Conservation (phyloP, 1,140 invertebrate genomes). For the Drosophila santomea region DNA sequence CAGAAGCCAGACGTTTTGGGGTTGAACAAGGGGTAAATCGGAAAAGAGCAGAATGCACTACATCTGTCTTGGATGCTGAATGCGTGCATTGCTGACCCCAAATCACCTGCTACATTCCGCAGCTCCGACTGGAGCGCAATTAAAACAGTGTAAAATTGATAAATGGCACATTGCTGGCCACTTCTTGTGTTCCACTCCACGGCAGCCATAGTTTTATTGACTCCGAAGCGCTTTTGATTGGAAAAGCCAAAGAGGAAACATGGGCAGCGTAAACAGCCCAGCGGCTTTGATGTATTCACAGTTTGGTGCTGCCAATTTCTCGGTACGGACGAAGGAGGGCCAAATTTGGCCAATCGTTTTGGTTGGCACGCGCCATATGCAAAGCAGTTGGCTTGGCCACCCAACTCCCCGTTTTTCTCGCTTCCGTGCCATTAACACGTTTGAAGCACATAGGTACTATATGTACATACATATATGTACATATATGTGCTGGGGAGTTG, state of each 20-base stretch:
- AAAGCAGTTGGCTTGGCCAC: conserved; percentile 41
- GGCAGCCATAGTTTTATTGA: conserved; percentile 1
- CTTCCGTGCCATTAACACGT: conserved; percentile 80
- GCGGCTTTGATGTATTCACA: conserved; percentile 62
- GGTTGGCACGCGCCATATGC: conserved; percentile 77
- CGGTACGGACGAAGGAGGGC: conserved; percentile 41
- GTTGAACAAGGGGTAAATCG: conserved; percentile 30
- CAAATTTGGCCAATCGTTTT: conserved; percentile 73
- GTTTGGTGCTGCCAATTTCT: conserved; percentile 55
- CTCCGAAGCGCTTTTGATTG: conserved; percentile 9
- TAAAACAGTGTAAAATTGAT: conserved; percentile 58
- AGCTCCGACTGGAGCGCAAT: conserved; percentile 23
- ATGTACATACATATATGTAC: neutral
- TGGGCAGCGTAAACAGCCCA: conserved; percentile 46
- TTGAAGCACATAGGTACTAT: conserved; percentile 16
- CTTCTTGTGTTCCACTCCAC: neutral
- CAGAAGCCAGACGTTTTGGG: conserved; percentile 33
- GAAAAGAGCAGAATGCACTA: conserved; percentile 11
- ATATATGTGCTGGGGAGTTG: conserved; percentile 1
- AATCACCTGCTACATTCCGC: conserved; percentile 66
- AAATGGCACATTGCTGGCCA: conserved; percentile 46
- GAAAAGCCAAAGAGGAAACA: conserved; percentile 14
- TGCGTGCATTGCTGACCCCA: conserved; percentile 55
- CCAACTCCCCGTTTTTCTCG: conserved; percentile 39
- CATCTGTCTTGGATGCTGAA: conserved; percentile 13